Base-by-base conservation (phyloP, 1,140 invertebrate species). In the Drosophila sp. region DNA sequence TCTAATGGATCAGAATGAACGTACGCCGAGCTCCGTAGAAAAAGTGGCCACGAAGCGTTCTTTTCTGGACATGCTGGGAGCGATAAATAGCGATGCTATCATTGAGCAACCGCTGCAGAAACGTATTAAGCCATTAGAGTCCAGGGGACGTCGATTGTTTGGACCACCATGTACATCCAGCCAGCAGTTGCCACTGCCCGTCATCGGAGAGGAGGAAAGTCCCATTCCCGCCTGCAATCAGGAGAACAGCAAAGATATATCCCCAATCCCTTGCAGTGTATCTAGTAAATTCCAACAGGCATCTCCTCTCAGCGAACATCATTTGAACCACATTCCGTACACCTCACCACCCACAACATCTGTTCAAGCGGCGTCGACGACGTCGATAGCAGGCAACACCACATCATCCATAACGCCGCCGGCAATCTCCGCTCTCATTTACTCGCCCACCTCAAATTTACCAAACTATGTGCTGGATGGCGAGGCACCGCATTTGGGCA, bases 391-490 rank as follows among this genome's bases (percentile, higher is more conserved):
- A 9, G 21, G 29, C 16, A 40, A 32, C 18, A 8, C 50, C 1
- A 7, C 21, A 2, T 2, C 16, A 8, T 6, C 63, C 14, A 32
- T 21, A 56, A 38, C 51, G 29, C 43, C 53, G 11, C 32, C 36
- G 14, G 7, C 56, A 0, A 27, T 79, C 3, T 71, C 83, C 21
- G 45, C 76, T 6, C 27, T 67, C 1, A 83, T 94, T 91, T 91
- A 90, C 45, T 95, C 95, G 0, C 96, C 95, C 0, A 96, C 95
- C 0, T 93, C 93, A 4, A 95, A 96, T 91, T 92, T 97, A 18
- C 96, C 96, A 0, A 96, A 97, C 92, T 97, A 94, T 72, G 95
- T 96, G 0, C 71, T 95, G 3, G 94, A 96, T 73, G 96, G 96
- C 0, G 94, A 94, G 16, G 96, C 96, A 0, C 96, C 96, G 0